Base-by-base conservation (phyloP, 2,113 vertebrate genomes). In the Grammomys surdaster region DNA sequence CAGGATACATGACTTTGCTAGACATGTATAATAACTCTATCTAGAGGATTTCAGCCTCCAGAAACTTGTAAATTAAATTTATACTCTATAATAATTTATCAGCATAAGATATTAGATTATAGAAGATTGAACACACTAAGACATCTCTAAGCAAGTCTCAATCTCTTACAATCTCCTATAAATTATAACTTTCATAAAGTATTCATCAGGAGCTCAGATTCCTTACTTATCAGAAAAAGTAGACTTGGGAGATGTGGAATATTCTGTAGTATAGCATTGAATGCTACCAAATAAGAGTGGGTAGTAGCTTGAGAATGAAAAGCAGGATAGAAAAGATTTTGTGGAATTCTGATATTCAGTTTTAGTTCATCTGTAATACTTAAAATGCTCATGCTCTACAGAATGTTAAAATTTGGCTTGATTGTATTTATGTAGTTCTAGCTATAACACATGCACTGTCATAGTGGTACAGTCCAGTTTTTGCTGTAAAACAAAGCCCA, bases 11-110 rank as follows among this genome's bases (percentile, higher is more conserved):
- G 2, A 9, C 7, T 81, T 63, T 7, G 16, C 33, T 12, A 9
- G 7, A 63, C 12, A 8, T 8, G 9, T 31, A 43, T 69, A 33
- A 26, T 9, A n/a, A 17, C 12, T 43, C 70, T 7, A 36, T 46
- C 5, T 19, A 56, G n/a, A 7, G 1, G 2, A 58, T 1, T 22
- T n/a, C 5, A 51, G 2, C 2, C 22, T 72, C 4, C 22, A n/a
- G n/a, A 60, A 60, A 26, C 20, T 4, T 63, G 24, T 33, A 19
- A 72, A 72, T 48, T 22, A 60, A 19, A 73, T 72, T n/a, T 28
- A 2, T 81, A 60, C 48, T 33, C 11, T 88, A 51, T 58, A 70
- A 77, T 9, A 93, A 89, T 72, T 46, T 58, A 19, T 1, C 5
- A 81, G 9, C 20, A 26, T 88, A 78, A 80, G 48, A 22, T 72